Conservation (phyloP, 2,797 vertebrate species). For the Pipistrellus pygmaeus region DNA sequence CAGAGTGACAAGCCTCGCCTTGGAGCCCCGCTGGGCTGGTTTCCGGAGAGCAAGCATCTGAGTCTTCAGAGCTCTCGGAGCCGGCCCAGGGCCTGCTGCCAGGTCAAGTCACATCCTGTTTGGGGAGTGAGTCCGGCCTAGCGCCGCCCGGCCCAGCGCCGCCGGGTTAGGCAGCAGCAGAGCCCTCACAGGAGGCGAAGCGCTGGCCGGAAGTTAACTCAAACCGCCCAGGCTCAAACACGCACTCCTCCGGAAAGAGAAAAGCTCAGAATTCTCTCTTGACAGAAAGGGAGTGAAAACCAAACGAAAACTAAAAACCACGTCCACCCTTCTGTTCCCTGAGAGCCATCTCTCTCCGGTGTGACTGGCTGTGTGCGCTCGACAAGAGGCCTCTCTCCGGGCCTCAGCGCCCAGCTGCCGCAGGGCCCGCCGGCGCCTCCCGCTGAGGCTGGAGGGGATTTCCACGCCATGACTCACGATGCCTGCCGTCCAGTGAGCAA, state of each 20-base stretch:
- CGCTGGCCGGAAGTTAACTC: background rate
- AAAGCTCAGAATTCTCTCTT: background rate
- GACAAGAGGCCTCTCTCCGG: background rate
- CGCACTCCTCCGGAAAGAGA: background rate
- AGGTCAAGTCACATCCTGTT: background rate
- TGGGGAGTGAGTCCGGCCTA: background rate
- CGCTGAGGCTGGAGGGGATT: background rate
- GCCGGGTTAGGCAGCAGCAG: background rate
- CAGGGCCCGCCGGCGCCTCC: background rate
- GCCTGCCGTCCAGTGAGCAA: background rate
- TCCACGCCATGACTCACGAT: fast-evolving
- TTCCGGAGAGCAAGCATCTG: background rate
- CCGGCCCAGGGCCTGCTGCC: background rate
- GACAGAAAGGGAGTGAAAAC: background rate
- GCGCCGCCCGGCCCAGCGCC: background rate
- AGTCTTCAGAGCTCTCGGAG: background rate
- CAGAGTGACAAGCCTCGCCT: background rate
- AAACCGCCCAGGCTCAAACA: background rate
- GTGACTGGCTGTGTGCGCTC: background rate
- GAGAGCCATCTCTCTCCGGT: background rate
- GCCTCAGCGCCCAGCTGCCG: background rate
- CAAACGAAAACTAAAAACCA: background rate
- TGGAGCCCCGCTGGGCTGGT: background rate
- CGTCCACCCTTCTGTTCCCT: background rate
- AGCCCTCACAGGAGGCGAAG: fast-evolving